Evolutionary conservation across 1,140 invertebrate genomes (phyloP), one percentile per base, ranked within the genome.

Genomic region (Hesperophylax magnus): DNA sequence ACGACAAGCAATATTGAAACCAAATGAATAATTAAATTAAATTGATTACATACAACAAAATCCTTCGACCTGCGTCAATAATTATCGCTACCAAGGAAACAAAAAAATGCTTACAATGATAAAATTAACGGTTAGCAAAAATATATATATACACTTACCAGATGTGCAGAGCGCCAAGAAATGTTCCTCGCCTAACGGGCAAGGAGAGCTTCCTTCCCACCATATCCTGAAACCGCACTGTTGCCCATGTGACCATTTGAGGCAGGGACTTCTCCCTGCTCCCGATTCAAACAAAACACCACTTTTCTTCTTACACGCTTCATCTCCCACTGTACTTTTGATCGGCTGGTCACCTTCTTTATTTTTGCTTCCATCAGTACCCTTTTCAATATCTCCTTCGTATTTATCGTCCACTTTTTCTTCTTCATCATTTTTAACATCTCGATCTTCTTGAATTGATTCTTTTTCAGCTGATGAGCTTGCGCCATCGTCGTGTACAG

Each of bases 91-190:
- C 9, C 39, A 47, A 1, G 34, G 34, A 39, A 39, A 39, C 34
- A 34, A 34, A 34, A 34, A 6, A 34, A 6, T 5, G 8, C 3
- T 34, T 34, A 11, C 9, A 11, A 9, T 27, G 27, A 27, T 14
- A 47, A 47, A 8, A 47, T 47, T 39, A 5, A 9, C n/a, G n/a
- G n/a, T n/a, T n/a, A n/a, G 5, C 2, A 47, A 47, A 47, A 1
- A 47, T 47, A 34, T 34, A 34, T 17, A 72, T 39, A 61, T 39
- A 34, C 60, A 79, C 79, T 84, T 52, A 84, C 82, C 82, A 18
- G 34, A 47, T 24, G 24, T 56, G 54, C 80, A 81, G 8, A 84
- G 79, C 14, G 71, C 77, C 14, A 84, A 34, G 65, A 79, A 81
- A 67, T 84, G 80, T 56, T 80, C 79, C 24, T 77, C 77, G 22